Evolutionary conservation across 1,140 invertebrate genomes (phyloP).

Genomic region (Onthophagus taurus): DNA sequence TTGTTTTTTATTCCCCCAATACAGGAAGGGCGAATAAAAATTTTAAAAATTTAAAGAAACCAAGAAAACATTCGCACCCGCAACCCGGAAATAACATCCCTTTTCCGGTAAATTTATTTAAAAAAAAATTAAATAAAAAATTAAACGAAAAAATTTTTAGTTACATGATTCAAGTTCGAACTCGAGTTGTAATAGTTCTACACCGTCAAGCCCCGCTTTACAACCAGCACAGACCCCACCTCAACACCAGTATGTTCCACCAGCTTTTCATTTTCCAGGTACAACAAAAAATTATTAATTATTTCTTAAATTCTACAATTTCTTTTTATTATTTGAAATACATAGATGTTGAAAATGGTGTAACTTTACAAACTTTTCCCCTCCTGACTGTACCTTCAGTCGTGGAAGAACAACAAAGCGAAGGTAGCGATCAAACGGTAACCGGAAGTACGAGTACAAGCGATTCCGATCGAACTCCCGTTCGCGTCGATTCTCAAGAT

Average conservation of each 20-base stretch:
- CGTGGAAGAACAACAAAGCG: conserved; percentile 53
- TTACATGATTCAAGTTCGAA: conserved; percentile 82
- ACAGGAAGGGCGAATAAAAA: conserved; percentile 28
- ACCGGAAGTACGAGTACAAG: conserved; percentile 65
- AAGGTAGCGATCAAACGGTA: conserved; percentile 78
- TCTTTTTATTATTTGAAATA: too few species aligned
- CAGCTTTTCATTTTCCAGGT: conserved; percentile 85
- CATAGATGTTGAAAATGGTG: conserved; percentile 41
- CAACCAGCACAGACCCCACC: conserved; percentile 47
- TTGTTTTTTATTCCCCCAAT: conserved; percentile 35
- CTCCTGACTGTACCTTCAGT: conserved; percentile 32
- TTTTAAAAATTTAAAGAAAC: conserved; percentile 25
- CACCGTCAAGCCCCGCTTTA: conserved; percentile 86
- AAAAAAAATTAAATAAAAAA: background rate
- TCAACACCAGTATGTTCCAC: conserved; percentile 42
- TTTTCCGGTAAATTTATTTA: conserved; percentile 44
- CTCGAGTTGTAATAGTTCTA: conserved; percentile 93
- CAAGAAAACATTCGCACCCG: conserved; percentile 44
- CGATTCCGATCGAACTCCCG: conserved; percentile 76
- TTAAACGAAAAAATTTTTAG: conserved; percentile 25
- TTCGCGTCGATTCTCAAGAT: conserved; percentile 79
- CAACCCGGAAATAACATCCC: conserved; percentile 50
- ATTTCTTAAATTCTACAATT: too few species aligned
- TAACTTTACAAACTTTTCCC: conserved; percentile 48
- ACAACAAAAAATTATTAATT: background rate